phyloP scores from a whole-genome alignment of 2,113 vertebrate species.

The Madoqua kirkii region DNA sequence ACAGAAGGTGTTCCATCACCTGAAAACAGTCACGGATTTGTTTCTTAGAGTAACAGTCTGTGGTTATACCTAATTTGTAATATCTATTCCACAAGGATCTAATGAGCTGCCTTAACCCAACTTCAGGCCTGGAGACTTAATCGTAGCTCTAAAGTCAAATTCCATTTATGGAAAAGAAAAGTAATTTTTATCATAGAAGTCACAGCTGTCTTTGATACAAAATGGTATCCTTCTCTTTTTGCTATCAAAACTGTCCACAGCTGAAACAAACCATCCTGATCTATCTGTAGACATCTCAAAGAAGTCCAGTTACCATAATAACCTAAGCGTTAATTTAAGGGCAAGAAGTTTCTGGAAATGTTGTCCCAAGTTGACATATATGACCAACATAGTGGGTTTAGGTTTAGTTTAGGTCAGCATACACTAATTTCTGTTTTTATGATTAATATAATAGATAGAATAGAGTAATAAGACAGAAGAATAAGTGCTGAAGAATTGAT shows the following conservation, averaged over 20 bases:
- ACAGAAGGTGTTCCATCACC: background rate
- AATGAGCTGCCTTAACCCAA: background rate
- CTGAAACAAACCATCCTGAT: slow-evolving; percentile 31
- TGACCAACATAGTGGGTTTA: slow-evolving; percentile 50
- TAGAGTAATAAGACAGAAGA: background rate
- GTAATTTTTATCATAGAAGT: background rate
- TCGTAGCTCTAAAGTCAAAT: background rate
- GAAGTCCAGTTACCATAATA: slow-evolving; percentile 70
- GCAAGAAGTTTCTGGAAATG: slow-evolving; percentile 43
- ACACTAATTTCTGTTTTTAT: background rate
- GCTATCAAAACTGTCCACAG: slow-evolving; percentile 46
- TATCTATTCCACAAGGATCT: background rate
- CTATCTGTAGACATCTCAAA: slow-evolving; percentile 52
- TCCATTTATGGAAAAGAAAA: background rate
- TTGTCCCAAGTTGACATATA: slow-evolving; percentile 42
- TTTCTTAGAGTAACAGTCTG: background rate
- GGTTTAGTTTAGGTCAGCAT: slow-evolving; percentile 27
- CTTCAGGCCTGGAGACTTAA: background rate
- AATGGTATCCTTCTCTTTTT: slow-evolving; percentile 27
- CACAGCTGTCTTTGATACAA: background rate
- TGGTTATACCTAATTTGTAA: background rate
- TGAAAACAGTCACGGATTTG: background rate
- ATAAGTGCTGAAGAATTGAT: accelerated
- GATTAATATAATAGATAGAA: background rate
- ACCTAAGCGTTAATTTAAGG: slow-evolving; percentile 61